Conservation (phyloP, 2,797 vertebrate species). For the Muscicapa striata region DNA sequence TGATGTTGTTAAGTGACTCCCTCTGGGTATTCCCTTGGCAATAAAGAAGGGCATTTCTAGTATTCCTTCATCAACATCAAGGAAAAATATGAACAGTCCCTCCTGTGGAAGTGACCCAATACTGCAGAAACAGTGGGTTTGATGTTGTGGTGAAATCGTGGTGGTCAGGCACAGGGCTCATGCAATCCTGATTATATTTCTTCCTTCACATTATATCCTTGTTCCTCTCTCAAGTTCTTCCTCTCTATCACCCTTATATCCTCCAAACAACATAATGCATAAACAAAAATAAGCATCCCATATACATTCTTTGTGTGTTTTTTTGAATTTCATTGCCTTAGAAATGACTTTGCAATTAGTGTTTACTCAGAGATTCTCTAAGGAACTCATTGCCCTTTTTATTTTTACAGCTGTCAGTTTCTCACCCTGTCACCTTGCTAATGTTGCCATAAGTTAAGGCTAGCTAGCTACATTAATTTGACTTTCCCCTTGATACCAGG, state of each 20-base stretch:
- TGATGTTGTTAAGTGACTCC: neutral
- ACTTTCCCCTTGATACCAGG: neutral
- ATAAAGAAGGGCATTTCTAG: neutral
- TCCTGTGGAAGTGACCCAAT: neutral
- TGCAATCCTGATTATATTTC: neutral
- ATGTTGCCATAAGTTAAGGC: neutral
- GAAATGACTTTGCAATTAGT: neutral
- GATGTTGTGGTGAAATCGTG: neutral
- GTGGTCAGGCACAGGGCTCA: neutral
- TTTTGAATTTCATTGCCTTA: neutral
- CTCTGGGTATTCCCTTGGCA: neutral
- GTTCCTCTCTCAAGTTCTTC: neutral
- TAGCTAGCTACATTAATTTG: too few relatives aligned
- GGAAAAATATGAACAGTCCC: neutral
- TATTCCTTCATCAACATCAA: neutral
- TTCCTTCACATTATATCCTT: neutral
- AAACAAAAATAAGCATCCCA: neutral
- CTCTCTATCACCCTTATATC: neutral
- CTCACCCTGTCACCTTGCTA: neutral
- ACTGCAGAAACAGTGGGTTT: neutral
- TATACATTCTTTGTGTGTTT: neutral
- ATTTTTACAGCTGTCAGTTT: neutral
- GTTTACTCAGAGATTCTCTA: neutral
- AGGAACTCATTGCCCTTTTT: neutral
- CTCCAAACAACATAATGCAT: neutral